A percentile compares a stretch with the other conserved stretches of the same genome.
Conservation (phyloP, 2,888 invertebrate genomes). For the Portevinia maculata region DNA sequence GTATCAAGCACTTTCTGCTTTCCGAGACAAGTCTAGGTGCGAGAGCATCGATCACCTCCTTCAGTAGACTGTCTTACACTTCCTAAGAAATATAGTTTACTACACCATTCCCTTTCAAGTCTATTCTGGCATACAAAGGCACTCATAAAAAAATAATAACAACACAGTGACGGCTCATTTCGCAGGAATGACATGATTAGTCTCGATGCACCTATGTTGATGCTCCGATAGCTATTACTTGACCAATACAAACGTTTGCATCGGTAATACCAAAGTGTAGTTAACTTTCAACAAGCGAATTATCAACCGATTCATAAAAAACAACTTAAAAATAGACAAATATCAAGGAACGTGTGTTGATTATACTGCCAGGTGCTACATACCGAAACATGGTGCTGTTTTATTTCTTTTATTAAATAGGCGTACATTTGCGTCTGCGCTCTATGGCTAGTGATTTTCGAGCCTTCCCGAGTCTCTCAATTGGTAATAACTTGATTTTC, state of each 20-base stretch:
- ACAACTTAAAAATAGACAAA: background rate
- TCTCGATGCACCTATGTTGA: constrained; percentile 17
- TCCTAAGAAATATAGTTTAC: no score
- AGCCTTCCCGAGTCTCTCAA: constrained; percentile 1
- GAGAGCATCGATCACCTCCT: no score
- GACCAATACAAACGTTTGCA: constrained; percentile 12
- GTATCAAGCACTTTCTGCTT: no score
- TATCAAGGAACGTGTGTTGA: constrained; percentile 11
- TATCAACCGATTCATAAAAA: constrained; percentile 47
- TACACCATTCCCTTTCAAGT: no score
- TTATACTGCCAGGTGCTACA: constrained; percentile 4
- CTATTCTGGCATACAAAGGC: no score
- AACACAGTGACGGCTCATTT: constrained; percentile 27
- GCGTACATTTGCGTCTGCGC: constrained; percentile 29
- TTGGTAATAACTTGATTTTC: constrained; percentile 60
- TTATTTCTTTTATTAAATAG: constrained; percentile 1
- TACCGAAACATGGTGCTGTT: background rate
- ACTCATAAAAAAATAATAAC: constrained; percentile 15
- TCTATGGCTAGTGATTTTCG: constrained; percentile 40
- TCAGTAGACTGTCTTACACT: no score
- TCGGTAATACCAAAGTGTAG: constrained; percentile 15
- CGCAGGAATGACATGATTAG: constrained; percentile 41
- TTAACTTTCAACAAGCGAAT: constrained; percentile 51
- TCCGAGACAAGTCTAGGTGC: no score
- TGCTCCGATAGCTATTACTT: background rate